phyloP scores from a whole-genome alignment of 2,888 invertebrate genomes.

The Germaria angustata region DNA sequence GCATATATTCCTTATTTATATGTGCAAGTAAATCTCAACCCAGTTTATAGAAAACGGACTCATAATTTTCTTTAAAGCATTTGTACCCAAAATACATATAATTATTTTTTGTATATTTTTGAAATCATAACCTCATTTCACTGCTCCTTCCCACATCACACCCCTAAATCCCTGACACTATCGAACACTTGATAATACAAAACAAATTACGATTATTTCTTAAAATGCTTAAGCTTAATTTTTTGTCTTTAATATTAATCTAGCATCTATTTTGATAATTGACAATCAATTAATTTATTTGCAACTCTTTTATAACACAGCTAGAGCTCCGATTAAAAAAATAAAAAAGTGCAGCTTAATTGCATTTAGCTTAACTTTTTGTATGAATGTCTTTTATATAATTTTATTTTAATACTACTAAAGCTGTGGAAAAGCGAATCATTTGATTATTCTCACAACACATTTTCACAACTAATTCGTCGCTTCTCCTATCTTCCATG shows the following conservation, averaged over 20 bases:
- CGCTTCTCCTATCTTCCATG: background rate
- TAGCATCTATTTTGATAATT: conserved; percentile 59
- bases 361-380: conserved; percentile 64
- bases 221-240: conserved; percentile 62
- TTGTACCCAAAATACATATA: background rate
- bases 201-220: conserved; percentile 30
- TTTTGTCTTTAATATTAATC: conserved; percentile 41
- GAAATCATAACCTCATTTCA: background rate
- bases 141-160: background rate
- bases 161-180: conserved; percentile 10
- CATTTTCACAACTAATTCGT: conserved; percentile 42
- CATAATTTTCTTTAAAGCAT: background rate
- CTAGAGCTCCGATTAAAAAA: conserved; percentile 56
- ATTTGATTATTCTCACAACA: conserved; percentile 43
- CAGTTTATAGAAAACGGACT: background rate
- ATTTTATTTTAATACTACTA: conserved; percentile 61
- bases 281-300: conserved; percentile 65
- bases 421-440: conserved; percentile 63
- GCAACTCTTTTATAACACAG: conserved; percentile 68
- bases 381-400: conserved; percentile 58
- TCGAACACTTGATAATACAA: background rate
- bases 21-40: too few relatives aligned
- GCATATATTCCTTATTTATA: background rate
- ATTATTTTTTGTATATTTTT: conserved; percentile 5
- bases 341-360: conserved; percentile 59